Percentiles rank a stretch among this genome's conserved stretches.
These are phyloP conservation scores for Arenaria interpres DNA, from an alignment of 2,113 vertebrate genomes.

Conservation along the genomic window DNA sequence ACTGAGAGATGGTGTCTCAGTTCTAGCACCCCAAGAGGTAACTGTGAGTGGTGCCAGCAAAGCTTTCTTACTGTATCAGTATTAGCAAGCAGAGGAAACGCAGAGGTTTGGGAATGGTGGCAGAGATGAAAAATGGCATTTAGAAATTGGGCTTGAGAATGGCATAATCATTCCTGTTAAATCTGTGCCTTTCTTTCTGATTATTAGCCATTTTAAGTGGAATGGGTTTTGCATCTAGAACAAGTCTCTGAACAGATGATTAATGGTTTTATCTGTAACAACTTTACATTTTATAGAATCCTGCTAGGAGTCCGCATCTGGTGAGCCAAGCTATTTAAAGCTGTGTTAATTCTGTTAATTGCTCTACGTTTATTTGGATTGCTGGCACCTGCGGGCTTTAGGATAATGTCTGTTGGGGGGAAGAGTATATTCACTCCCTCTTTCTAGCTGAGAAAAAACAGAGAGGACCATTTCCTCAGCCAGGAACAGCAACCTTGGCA, in stretches of 20 bases:
- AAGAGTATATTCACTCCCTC: constrained; percentile 4
- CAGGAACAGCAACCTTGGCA: constrained; percentile 58
- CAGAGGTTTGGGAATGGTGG: neutral
- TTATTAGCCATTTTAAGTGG: constrained; percentile 76
- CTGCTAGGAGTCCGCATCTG: constrained; percentile 80
- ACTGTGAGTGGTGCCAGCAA: neutral
- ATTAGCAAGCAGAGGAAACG: neutral
- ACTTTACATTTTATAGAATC: constrained; percentile 80
- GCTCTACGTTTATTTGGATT: constrained; percentile 80
- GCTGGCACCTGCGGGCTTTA: constrained; percentile 79
- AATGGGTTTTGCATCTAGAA: constrained; percentile 76
- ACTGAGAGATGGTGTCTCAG: neutral
- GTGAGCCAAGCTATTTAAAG: constrained; percentile 82
- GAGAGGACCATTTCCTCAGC: constrained; percentile 50
- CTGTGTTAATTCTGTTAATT: constrained; percentile 85
- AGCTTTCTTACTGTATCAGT: neutral
- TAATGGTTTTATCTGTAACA: constrained; percentile 81
- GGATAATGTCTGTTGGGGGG: constrained; percentile 51
- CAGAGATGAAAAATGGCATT: constrained; percentile 33
- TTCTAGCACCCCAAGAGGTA: neutral
- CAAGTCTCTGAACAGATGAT: constrained; percentile 82
- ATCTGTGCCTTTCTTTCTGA: constrained; percentile 63
- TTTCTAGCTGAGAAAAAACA: constrained; percentile 55
- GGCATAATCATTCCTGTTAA: constrained; percentile 49
- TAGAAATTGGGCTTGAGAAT: constrained; percentile 53